phyloP scores from a whole-genome alignment of 1,140 invertebrate genomes.

The Platyura marginata region DNA sequence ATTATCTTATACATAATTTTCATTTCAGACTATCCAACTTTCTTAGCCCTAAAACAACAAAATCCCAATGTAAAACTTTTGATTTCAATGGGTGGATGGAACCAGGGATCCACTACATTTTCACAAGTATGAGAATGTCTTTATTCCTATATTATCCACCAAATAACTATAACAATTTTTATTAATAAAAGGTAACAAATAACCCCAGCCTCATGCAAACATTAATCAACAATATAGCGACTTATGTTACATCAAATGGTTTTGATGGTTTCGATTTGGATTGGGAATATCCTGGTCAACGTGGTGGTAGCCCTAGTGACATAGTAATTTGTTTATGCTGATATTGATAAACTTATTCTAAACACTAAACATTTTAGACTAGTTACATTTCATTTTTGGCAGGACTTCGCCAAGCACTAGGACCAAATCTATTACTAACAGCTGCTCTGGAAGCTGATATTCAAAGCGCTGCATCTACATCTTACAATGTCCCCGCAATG shows the following conservation, averaged over 20 bases:
- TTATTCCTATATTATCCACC: no score
- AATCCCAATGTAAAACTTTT: constrained; percentile 46
- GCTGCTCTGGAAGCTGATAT: neutral
- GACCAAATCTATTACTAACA: neutral
- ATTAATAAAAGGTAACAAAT: constrained; percentile 37
- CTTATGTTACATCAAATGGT: constrained; percentile 31
- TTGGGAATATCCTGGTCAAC: constrained; percentile 50
- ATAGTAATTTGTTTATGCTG: constrained; percentile 2
- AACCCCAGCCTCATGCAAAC: constrained; percentile 26
- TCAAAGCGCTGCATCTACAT: neutral
- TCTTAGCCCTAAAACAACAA: constrained; percentile 31
- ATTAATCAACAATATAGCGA: constrained; percentile 34
- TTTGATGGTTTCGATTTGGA: constrained; percentile 61
- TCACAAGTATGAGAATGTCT: no score
- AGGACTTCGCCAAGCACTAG: neutral
- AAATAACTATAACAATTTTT: no score
- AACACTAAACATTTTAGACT: constrained; percentile 5
- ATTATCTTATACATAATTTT: no score
- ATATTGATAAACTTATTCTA: neutral
- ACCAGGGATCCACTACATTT: constrained; percentile 33
- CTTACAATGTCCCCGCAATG: neutral
- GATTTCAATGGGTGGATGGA: constrained; percentile 52
- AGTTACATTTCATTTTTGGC: constrained; percentile 26
- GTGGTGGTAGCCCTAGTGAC: constrained; percentile 27
- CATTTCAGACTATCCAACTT: no score